Base-by-base conservation (phyloP, 2,888 invertebrate genomes). In the Pterostichus niger region DNA sequence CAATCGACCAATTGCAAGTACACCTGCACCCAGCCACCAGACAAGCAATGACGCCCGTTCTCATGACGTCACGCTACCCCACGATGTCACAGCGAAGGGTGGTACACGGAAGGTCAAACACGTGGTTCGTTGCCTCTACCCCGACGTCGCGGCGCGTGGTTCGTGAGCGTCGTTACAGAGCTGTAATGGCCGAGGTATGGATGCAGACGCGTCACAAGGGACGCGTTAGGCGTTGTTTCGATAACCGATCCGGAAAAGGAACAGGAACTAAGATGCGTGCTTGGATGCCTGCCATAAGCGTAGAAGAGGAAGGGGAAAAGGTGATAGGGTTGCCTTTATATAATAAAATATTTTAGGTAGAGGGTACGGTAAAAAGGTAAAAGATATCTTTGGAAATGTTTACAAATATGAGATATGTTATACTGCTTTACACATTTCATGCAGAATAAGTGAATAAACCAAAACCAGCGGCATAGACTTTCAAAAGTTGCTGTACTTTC, bases 21-120 rank as follows among this genome's bases (percentile, higher is more conserved):
- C 49, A 49, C 49, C 49, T 49, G 49, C 11, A 49, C 56, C n/a
- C 64, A 31, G 31, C 31, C 33, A 13, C 64, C 31, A 59, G 59
- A 59, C 64, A 31, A 31, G 35, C 17, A 24, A 31, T 11, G 35
- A n/a, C 64, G 64, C 17, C 33, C 31, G 13, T 24, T 24, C 24
- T 24, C 24, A 44, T 71, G 64, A 64, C 64, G 64, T 64, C 64
- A 64, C 35, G 59, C 59, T 1, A 17, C 40, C 59, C 59, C 24
- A 15, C 24, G 46, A 35, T 33, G 71, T 40, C n/a, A 13, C 13
- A 15, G 78, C 5, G 54, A 17, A 10, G n/a, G 9, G 59, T 6
- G 44, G 31, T 11, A 17, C 33, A 9, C 7, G 64, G 68, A 80
- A 80, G 80, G 80, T 80, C 80, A 80, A 80, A 80, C 80, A 68